Conservation (phyloP, 2,797 vertebrate species). For the Chelonia mydas region DNA sequence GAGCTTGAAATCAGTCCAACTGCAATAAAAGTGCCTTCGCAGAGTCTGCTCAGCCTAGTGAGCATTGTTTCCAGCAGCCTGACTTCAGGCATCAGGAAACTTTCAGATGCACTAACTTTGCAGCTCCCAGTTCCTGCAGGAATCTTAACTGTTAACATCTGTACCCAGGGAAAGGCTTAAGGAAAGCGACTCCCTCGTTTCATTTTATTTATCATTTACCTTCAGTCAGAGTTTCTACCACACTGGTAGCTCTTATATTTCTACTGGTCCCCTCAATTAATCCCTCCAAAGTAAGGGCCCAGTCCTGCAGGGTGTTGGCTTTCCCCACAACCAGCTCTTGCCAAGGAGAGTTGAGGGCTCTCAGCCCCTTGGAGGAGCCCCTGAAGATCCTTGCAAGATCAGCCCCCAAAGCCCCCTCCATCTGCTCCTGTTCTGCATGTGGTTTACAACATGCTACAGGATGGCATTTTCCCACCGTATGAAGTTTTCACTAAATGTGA, state of each 20-base stretch:
- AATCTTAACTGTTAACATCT: constrained; percentile 80
- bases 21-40: constrained; percentile 65
- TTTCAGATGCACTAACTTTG: constrained; percentile 76
- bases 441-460: constrained; percentile 16
- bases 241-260: not conserved
- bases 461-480: constrained; percentile 73
- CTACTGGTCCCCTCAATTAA: not conserved
- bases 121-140: constrained; percentile 69
- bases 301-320: not conserved
- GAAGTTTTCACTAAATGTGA: constrained; percentile 71
- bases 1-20: constrained; percentile 71
- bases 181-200: constrained; percentile 26
- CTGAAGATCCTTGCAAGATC: rapidly evolving
- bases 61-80: constrained; percentile 52
- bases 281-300: not conserved
- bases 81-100: constrained; percentile 74
- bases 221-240: not conserved
- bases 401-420: constrained; percentile 21
- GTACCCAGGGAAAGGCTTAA: not conserved
- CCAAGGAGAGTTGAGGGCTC: not conserved
- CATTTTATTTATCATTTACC: not conserved
- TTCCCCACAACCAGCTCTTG: not conserved
- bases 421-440: constrained; percentile 57
- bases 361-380: not conserved
- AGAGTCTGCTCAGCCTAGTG: constrained; percentile 49